Conservation (phyloP, 1,140 invertebrate genomes). For the Battus philenor region DNA sequence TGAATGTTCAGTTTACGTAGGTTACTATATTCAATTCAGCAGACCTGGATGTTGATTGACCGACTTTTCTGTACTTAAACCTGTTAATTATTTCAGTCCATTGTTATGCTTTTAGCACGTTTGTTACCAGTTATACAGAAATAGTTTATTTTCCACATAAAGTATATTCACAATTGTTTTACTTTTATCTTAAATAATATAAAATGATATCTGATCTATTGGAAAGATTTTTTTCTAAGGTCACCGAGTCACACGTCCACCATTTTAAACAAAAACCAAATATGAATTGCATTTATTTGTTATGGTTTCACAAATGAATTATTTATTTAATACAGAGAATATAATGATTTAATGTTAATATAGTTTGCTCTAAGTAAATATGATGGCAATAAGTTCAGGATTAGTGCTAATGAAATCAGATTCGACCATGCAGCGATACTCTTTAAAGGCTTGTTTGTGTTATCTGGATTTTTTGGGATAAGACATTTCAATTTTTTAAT, state of each 20-base stretch:
- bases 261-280: no score
- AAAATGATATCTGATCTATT: no score
- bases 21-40: no score
- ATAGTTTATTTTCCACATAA: not conserved
- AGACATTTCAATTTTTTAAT: no score
- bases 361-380: slow-evolving; percentile 1
- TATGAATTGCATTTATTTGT: slow-evolving; percentile 47
- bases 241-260: no score
- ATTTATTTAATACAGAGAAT: slow-evolving; percentile 31
- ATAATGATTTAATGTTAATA: slow-evolving; percentile 3
- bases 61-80: slow-evolving; percentile 22
- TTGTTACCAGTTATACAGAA: not conserved
- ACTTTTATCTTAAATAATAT: no score
- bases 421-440: no score
- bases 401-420: no score
- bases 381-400: not conserved
- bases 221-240: no score
- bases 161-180: not conserved
- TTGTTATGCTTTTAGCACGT: slow-evolving; percentile 16
- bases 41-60: slow-evolving; percentile 6
- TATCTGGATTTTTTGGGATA: no score
- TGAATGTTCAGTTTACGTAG: no score
- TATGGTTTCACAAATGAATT: slow-evolving; percentile 28
- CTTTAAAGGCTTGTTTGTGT: no score
- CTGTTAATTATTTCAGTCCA: slow-evolving; percentile 12